Evolutionary conservation across 2,113 vertebrate genomes (phyloP), one percentile per base, ranked within the genome.

Genomic region (Pelecanus crispus): DNA sequence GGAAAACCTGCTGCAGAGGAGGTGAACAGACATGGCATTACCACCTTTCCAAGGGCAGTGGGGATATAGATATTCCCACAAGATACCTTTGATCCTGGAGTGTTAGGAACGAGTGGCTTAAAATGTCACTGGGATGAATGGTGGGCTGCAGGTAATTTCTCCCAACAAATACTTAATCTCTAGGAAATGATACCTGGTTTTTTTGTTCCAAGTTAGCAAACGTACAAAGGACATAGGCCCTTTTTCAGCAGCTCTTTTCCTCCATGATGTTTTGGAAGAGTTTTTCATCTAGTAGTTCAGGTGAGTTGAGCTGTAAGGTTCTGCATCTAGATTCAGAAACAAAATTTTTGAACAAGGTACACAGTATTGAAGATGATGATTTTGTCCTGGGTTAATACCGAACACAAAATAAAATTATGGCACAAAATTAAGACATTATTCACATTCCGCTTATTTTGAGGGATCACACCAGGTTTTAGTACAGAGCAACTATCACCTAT

Each of bases 171-270:
- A 6, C 1, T 53, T 52, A 11, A 55, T 47, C 45, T 73, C 55
- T 58, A 72, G 73, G 67, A 68, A 74, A 13, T 11, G 28, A 20
- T 34, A 22, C 29, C 25, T 53, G 42, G 32, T 3, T 2, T 7
- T 25, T 36, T 36, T 58, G 21, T 38, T 55, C 61, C 83, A 24
- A 24, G 36, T 36, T 66, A 67, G 40, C 29, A 70, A 84, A n/a
- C 7, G 4, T 2, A 0, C 10, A 61, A 63, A 84, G 83, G 47
- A 42, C 42, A 3, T 1, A 3, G 47, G 7, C 17, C 24, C 19
- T 56, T 81, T 65, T 24, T 47, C 82, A 86, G 80, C 79, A 81
- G 59, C 72, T 38, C 28, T 65, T 78, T 15, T 42, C 74, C 67
- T 78, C 75, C 79, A 1, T 0, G 3, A 7, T 0, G 2, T 50